Evolutionary conservation across 2,113 vertebrate genomes (phyloP).

Genomic region (Chloropsis hardwickii): DNA sequence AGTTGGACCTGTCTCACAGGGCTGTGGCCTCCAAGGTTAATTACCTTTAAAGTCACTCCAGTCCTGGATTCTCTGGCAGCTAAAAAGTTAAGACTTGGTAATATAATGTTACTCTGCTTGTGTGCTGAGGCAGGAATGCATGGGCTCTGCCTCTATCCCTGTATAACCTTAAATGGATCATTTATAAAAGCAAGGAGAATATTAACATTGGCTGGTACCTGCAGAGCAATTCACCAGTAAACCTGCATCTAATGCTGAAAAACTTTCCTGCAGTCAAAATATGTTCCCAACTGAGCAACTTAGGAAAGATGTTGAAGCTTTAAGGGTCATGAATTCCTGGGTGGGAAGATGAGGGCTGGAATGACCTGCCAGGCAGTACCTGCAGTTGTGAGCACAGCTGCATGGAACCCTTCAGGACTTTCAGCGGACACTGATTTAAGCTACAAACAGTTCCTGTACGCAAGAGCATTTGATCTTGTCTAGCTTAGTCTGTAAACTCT

Average conservation of each 20-base stretch:
- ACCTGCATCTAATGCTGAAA: background rate
- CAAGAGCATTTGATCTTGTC: background rate
- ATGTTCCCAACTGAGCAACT: background rate
- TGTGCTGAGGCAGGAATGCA: background rate
- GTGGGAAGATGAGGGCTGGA: background rate
- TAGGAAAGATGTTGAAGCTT: background rate
- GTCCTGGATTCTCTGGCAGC: background rate
- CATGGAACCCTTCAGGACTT: background rate
- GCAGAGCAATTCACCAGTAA: background rate
- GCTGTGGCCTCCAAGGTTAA: constrained; percentile 5
- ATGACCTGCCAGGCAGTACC: background rate
- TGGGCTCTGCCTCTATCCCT: background rate
- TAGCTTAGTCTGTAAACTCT: background rate
- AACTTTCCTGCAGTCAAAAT: background rate
- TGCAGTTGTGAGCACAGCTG: background rate
- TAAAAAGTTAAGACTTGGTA: background rate
- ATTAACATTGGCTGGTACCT: background rate
- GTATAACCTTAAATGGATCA: background rate
- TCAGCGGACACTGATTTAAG: background rate
- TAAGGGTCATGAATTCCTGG: background rate
- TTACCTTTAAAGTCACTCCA: constrained; percentile 7
- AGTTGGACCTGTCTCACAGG: background rate
- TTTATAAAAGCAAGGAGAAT: background rate
- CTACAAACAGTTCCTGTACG: background rate
- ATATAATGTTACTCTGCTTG: background rate